Percentiles rank a stretch among this genome's conserved stretches.
Evolutionary conservation across 2,888 invertebrate genomes (phyloP).

Genomic region (Onchidella celtica): DNA sequence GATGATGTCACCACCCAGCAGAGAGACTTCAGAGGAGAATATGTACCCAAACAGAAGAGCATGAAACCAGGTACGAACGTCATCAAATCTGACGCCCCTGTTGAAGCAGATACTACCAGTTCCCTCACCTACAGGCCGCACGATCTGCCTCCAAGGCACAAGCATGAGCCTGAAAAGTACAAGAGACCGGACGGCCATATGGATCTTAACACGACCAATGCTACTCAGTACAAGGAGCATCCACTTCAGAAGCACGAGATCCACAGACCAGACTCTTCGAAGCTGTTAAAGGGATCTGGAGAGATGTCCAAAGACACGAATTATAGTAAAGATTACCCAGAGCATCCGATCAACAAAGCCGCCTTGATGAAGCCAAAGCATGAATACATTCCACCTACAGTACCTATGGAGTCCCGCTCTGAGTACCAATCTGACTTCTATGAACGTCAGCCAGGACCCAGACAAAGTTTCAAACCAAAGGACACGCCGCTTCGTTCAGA

Average conservation of each 20-base stretch:
- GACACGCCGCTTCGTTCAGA: slow-evolving; percentile 58
- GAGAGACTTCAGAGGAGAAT: slow-evolving; percentile 61
- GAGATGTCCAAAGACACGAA: slow-evolving; percentile 76
- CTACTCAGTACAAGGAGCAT: slow-evolving; percentile 70
- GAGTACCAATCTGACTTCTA: slow-evolving; percentile 73
- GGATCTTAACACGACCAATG: slow-evolving; percentile 74
- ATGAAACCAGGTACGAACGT: slow-evolving; percentile 66
- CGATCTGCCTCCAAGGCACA: slow-evolving; percentile 35
- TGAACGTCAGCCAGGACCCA: slow-evolving; percentile 58
- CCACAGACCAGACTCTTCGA: slow-evolving; percentile 68
- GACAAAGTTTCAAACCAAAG: slow-evolving; percentile 66
- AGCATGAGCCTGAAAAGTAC: slow-evolving; percentile 48
- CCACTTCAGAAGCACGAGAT: slow-evolving; percentile 64
- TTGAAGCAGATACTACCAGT: slow-evolving; percentile 73
- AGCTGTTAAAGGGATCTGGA: slow-evolving; percentile 56
- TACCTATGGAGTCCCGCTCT: slow-evolving; percentile 73
- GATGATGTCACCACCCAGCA: slow-evolving; percentile 66
- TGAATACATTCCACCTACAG: slow-evolving; percentile 67
- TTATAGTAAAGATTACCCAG: slow-evolving; percentile 75
- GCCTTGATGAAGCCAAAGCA: slow-evolving; percentile 59
- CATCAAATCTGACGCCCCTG: slow-evolving; percentile 67
- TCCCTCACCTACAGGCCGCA: slow-evolving; percentile 59
- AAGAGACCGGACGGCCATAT: slow-evolving; percentile 74
- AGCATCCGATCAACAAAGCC: slow-evolving; percentile 63
- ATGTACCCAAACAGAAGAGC: slow-evolving; percentile 55